phyloP scores from a whole-genome alignment of 2,797 vertebrate species.

The Eupleurogrammus muticus region DNA sequence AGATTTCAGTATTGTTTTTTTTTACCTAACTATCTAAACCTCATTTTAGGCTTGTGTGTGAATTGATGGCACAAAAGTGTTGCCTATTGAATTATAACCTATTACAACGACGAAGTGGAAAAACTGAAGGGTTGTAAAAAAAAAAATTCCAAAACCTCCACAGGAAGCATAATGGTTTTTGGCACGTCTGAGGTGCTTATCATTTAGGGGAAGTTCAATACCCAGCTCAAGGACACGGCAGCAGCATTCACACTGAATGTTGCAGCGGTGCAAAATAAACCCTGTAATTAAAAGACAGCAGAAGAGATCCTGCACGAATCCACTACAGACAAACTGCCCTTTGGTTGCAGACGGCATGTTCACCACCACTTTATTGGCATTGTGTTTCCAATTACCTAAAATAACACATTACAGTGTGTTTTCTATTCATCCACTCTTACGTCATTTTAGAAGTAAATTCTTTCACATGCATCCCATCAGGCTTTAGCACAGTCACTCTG shows the following conservation, averaged over 20 bases:
- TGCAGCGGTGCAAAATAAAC: not conserved
- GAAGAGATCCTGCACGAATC: not conserved
- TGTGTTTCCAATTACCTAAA: not conserved
- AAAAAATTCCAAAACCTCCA: not conserved
- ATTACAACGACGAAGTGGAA: not conserved
- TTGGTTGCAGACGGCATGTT: not conserved
- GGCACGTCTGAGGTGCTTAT: not conserved
- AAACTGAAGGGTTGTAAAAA: slow-evolving; percentile 4
- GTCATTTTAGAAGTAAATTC: not conserved
- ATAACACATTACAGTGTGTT: not conserved
- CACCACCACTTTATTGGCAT: not conserved
- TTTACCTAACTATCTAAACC: not conserved
- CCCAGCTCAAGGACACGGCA: slow-evolving; percentile 22
- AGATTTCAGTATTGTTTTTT: not conserved
- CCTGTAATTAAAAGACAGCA: not conserved
- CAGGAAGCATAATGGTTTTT: not conserved
- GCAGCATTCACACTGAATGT: slow-evolving; percentile 1
- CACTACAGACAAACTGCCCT: not conserved
- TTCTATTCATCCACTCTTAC: not conserved
- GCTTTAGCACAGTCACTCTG: slow-evolving; percentile 14
- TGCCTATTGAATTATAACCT: not conserved
- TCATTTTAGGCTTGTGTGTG: not conserved
- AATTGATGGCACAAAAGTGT: not conserved
- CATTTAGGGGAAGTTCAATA: not conserved
- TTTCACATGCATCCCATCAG: not conserved